Evolutionary conservation across 2,113 vertebrate species (phyloP).

Genomic region (Cichladusa arquata): DNA sequence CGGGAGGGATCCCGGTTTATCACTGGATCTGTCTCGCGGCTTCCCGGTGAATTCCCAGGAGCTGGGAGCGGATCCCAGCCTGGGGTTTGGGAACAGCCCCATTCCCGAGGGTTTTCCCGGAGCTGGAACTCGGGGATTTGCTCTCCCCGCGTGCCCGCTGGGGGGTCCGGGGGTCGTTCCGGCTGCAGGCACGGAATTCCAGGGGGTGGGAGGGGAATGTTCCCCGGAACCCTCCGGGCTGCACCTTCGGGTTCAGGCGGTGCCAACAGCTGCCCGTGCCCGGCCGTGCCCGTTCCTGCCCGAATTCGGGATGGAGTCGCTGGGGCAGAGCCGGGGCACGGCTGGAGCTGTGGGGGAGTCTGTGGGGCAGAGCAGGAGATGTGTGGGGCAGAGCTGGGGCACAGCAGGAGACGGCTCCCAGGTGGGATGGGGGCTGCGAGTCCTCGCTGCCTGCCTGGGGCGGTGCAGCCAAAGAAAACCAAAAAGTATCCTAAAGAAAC

Average conservation of each 20-base stretch:
- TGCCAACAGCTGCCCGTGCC: slow-evolving; percentile 8
- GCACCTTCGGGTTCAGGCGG: not conserved
- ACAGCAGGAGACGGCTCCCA: not conserved
- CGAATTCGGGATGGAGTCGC: not conserved
- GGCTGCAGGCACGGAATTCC: not conserved
- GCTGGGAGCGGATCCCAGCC: not conserved
- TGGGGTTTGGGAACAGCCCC: not conserved
- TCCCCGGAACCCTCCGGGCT: not conserved
- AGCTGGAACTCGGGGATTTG: not conserved
- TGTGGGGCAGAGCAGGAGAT: not conserved
- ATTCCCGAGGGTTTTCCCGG: too few relatives aligned
- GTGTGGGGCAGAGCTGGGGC: not conserved
- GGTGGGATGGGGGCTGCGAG: too few relatives aligned
- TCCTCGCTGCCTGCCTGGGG: not conserved
- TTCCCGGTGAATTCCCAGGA: not conserved
- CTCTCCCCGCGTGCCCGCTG: not conserved
- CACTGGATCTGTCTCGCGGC: not conserved
- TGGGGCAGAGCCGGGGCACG: not conserved
- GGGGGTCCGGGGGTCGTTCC: not conserved
- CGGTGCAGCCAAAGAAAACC: not conserved
- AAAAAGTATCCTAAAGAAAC: too few relatives aligned
- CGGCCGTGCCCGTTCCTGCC: not conserved
- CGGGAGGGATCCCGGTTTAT: not conserved
- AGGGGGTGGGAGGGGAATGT: not conserved
- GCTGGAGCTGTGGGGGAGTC: not conserved